phyloP scores from a whole-genome alignment of 2,797 vertebrate genomes.

The Cossypha heuglini region DNA sequence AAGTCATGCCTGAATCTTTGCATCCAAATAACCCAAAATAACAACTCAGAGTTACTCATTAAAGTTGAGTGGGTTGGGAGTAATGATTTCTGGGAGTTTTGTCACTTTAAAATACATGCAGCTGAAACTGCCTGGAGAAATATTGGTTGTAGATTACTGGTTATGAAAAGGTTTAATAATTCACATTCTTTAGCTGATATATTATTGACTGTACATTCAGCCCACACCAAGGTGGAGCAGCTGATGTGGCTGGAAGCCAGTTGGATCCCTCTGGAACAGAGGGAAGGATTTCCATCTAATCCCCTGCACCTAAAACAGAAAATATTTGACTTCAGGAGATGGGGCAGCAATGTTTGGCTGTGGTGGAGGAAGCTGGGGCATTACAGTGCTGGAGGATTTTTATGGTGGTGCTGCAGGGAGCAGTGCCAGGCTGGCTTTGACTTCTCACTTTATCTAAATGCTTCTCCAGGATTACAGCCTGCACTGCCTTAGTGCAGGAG shows the following conservation, averaged over 20 bases:
- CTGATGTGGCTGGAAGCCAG: neutral
- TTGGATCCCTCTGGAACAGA: neutral
- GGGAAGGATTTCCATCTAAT: neutral
- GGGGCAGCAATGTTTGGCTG: accelerated
- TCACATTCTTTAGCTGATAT: neutral
- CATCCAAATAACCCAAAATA: neutral
- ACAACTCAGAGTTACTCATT: neutral
- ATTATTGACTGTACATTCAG: neutral
- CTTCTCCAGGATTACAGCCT: neutral
- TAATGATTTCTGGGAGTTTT: neutral
- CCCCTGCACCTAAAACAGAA: neutral
- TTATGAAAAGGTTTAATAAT: neutral
- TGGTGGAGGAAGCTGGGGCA: neutral
- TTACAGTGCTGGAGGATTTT: neutral
- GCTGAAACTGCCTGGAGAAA: neutral
- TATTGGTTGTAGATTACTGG: neutral
- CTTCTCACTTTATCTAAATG: neutral
- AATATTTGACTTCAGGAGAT: accelerated
- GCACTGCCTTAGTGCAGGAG: neutral
- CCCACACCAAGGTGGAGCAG: neutral
- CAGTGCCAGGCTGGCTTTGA: neutral
- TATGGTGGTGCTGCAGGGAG: neutral
- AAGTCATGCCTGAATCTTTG: neutral
- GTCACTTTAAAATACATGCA: neutral
- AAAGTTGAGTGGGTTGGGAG: neutral